Evolutionary conservation across 2,113 vertebrate species (phyloP).

Genomic region (Mesembrinibis cayennensis): DNA sequence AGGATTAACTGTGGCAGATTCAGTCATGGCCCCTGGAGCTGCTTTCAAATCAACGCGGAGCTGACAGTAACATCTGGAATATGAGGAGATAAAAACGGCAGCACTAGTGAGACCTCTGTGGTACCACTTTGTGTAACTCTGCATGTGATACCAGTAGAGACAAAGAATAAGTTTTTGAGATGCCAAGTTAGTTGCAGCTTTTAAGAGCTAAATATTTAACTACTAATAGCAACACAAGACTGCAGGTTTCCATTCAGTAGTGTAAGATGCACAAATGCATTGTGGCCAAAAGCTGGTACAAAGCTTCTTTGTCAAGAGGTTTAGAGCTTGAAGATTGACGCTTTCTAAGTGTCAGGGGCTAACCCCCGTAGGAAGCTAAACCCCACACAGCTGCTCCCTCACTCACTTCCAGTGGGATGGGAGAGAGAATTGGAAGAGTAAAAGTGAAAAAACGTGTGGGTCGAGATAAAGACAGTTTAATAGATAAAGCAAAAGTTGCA

Average conservation of each 20-base stretch:
- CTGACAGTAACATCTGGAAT: not conserved
- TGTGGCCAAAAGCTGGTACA: not conserved
- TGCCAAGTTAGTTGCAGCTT: not conserved
- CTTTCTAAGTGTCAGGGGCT: not conserved
- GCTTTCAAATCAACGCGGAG: not conserved
- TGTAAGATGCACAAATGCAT: not conserved
- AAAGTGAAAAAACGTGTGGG: not conserved
- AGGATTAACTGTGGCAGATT: not conserved
- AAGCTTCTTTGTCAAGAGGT: not conserved
- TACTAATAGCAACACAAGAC: not conserved
- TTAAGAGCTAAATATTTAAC: not conserved
- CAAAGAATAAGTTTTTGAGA: not conserved
- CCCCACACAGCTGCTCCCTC: rapidly evolving
- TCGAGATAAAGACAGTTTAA: not conserved
- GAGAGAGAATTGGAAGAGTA: not conserved
- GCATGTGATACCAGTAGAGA: not conserved
- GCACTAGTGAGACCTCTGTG: not conserved
- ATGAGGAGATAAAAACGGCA: not conserved
- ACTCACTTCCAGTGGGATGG: rapidly evolving
- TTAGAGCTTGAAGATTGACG: not conserved
- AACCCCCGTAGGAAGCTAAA: not conserved
- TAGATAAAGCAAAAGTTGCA: not conserved
- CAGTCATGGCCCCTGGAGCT: not conserved
- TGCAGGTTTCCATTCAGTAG: not conserved
- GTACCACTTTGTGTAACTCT: not conserved